Conservation (phyloP, 2,888 invertebrate genomes). For the Trisateles emortualis region DNA sequence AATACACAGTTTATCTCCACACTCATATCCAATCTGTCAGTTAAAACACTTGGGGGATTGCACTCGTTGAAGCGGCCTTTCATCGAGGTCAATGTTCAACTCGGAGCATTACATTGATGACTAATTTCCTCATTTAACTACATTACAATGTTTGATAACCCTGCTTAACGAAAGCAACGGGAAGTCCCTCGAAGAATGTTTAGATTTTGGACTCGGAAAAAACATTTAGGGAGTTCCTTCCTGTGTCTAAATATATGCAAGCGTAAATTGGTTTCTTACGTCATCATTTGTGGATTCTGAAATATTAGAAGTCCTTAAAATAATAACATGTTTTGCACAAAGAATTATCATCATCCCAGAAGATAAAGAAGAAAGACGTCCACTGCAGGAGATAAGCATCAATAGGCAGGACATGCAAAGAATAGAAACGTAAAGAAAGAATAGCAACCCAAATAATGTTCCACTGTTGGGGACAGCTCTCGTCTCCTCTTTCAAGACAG, state of each 20-base stretch:
- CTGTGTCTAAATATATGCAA: slow-evolving; percentile 40
- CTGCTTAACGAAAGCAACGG: slow-evolving; percentile 33
- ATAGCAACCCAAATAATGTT: too few species aligned
- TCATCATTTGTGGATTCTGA: not conserved
- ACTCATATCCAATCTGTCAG: not conserved
- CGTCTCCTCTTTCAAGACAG: too few species aligned
- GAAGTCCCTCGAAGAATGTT: slow-evolving; percentile 40
- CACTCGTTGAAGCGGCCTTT: not conserved
- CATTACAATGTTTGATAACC: slow-evolving; percentile 31
- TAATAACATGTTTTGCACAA: too few species aligned
- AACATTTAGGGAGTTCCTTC: slow-evolving; percentile 43
- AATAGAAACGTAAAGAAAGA: too few species aligned
- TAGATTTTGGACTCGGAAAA: slow-evolving; percentile 33
- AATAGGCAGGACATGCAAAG: too few species aligned
- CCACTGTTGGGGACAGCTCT: too few species aligned
- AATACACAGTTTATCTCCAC: not conserved
- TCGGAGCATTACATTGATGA: slow-evolving; percentile 9
- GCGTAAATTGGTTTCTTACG: not conserved
- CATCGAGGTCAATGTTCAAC: slow-evolving; percentile 12
- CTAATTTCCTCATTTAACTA: slow-evolving; percentile 13
- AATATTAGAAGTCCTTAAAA: too few species aligned
- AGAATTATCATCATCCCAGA: too few species aligned
- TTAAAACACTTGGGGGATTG: not conserved
- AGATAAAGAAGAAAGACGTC: too few species aligned
- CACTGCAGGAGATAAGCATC: too few species aligned